These are phyloP conservation scores for Diarsia brunnea DNA, from an alignment of 2,888 invertebrate genomes.

Conservation along the genomic window DNA sequence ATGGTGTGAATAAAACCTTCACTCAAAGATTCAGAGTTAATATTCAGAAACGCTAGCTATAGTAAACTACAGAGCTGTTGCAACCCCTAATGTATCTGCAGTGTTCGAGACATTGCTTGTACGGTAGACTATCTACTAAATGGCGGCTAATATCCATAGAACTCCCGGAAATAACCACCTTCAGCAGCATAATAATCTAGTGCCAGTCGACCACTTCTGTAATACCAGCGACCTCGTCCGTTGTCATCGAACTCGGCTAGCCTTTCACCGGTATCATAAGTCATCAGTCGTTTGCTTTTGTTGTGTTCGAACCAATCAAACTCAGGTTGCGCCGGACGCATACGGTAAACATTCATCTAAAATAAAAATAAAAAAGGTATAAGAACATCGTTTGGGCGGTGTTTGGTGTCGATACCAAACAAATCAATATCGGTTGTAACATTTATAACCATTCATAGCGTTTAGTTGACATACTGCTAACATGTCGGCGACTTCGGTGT, in stretches of 20 bases:
- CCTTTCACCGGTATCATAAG: slow-evolving; percentile 82
- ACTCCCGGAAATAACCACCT: slow-evolving; percentile 71
- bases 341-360: slow-evolving; percentile 87
- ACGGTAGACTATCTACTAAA: not conserved
- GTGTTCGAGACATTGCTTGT: not conserved
- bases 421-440: not conserved
- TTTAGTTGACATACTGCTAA: not conserved
- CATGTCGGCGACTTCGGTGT: not conserved
- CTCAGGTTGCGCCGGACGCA: slow-evolving; percentile 86
- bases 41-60: not conserved
- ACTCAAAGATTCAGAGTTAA: not conserved
- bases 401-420: not conserved
- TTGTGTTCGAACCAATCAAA: slow-evolving; percentile 87
- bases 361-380: not conserved
- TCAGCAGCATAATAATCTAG: slow-evolving; percentile 86
- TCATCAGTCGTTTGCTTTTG: slow-evolving; percentile 80
- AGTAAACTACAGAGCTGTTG: not conserved
- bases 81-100: not conserved
- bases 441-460: no score
- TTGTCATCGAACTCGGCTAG: slow-evolving; percentile 84
- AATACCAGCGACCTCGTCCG: slow-evolving; percentile 84
- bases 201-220: slow-evolving; percentile 82
- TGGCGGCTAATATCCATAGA: not conserved
- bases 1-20: no score
- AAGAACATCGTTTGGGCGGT: not conserved